Evolutionary conservation across 1,140 invertebrate species (phyloP).

Genomic region (Olivierus martensii): DNA sequence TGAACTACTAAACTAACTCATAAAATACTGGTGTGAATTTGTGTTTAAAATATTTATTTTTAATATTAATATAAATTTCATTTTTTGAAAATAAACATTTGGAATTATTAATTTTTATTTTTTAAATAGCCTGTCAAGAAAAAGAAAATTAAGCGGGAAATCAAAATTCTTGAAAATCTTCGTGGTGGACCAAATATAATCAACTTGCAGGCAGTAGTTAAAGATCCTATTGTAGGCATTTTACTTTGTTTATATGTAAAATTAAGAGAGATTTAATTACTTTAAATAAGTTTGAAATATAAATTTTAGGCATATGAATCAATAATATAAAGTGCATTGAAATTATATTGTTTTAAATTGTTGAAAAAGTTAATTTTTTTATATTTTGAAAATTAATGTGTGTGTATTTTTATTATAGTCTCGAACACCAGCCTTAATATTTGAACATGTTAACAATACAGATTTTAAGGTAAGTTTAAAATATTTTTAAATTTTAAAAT

Average conservation of each 20-base stretch:
- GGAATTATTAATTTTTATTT: no score
- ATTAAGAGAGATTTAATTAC: not conserved
- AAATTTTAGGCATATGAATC: no score
- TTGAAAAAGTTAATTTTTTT: no score
- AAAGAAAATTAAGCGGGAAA: slow-evolving; percentile 99
- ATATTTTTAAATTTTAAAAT: not conserved
- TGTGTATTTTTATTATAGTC: slow-evolving; percentile 43
- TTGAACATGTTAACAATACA: slow-evolving; percentile 99
- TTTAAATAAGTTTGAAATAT: not conserved
- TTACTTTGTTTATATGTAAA: not conserved
- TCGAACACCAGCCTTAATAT: slow-evolving; percentile 92
- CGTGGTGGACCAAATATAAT: slow-evolving; percentile 98
- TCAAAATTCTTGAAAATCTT: slow-evolving; percentile 98
- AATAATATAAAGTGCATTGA: no score
- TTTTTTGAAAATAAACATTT: no score
- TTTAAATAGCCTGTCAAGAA: slow-evolving; percentile 87
- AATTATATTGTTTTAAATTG: no score
- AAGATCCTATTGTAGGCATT: slow-evolving; percentile 70
- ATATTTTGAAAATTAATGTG: slow-evolving; percentile 2
- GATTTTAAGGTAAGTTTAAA: slow-evolving; percentile 66
- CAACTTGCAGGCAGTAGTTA: slow-evolving; percentile 90
- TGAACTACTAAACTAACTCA: no score
- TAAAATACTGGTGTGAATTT: no score
- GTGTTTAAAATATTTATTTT: no score
- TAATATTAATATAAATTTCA: no score